These are phyloP conservation scores for Chiloscyllium punctatum DNA, from an alignment of 2,797 vertebrate genomes.

Conservation along the genomic window DNA sequence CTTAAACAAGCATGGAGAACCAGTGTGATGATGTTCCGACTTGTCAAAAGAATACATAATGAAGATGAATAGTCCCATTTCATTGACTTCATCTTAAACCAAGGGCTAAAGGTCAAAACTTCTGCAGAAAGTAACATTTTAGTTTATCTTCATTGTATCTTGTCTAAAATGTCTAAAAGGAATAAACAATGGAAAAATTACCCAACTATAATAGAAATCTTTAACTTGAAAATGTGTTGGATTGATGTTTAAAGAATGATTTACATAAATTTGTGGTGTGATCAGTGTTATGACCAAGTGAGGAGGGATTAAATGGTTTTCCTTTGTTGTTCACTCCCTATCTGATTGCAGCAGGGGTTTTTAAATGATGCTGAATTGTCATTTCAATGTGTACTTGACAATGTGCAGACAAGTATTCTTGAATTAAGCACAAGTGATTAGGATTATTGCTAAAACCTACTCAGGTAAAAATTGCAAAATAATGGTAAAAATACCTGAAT, in stretches of 20 bases:
- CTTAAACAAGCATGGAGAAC: not conserved
- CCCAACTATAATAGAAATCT: not conserved
- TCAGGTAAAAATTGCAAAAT: no score
- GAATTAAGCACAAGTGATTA: no score
- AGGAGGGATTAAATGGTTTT: no score
- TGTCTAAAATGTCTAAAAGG: not conserved
- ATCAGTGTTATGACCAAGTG: not conserved
- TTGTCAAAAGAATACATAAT: not conserved
- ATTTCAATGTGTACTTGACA: no score
- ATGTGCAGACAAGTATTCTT: no score
- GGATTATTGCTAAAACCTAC: no score
- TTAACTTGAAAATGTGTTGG: slow-evolving; percentile 1
- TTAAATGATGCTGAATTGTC: no score
- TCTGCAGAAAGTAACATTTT: not conserved
- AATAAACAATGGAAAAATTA: not conserved
- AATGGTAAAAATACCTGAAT: no score
- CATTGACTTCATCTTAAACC: not conserved
- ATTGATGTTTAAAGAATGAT: not conserved
- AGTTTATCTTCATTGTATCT: not conserved
- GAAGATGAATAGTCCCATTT: not conserved
- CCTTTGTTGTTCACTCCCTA: no score
- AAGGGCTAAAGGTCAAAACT: not conserved
- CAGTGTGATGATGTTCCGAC: not conserved
- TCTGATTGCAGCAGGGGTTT: no score
- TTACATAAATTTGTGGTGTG: not conserved